Conservation (phyloP, 1,140 invertebrate genomes). For the Oryzaephilus surinamensis region DNA sequence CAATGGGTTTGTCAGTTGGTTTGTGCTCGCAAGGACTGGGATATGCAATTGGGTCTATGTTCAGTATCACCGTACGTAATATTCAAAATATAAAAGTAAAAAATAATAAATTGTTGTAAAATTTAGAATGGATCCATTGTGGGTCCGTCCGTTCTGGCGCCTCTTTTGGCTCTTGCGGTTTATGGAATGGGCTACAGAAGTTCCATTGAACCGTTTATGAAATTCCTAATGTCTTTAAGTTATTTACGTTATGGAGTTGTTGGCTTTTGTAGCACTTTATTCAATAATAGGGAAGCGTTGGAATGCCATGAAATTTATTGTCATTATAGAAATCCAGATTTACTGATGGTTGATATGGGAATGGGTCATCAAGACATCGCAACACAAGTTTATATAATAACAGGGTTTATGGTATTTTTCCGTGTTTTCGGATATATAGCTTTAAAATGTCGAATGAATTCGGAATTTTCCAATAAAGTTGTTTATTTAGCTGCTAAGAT, state of each 20-base stretch:
- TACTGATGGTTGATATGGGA: constrained; percentile 24
- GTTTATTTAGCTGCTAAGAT: constrained; percentile 21
- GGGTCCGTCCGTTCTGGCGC: constrained; percentile 31
- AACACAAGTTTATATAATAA: constrained; percentile 12
- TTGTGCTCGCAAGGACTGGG: constrained; percentile 38
- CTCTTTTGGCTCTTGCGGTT: constrained; percentile 34
- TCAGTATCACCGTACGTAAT: constrained; percentile 33
- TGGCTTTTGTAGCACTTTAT: constrained; percentile 41
- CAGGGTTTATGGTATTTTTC: constrained; percentile 19
- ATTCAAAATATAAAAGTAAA: not conserved
- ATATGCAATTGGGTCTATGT: constrained; percentile 36
- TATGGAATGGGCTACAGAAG: constrained; percentile 38
- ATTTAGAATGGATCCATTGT: constrained; percentile 37
- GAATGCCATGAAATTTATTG: constrained; percentile 47
- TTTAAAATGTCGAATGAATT: constrained; percentile 21
- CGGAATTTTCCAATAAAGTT: constrained; percentile 21
- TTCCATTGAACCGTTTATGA: constrained; percentile 40
- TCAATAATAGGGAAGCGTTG: constrained; percentile 36
- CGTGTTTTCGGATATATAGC: constrained; percentile 18
- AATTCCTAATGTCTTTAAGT: constrained; percentile 44
- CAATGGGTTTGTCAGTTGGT: constrained; percentile 25
- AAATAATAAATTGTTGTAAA: not conserved
- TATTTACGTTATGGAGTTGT: constrained; percentile 48
- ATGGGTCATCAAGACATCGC: constrained; percentile 13
- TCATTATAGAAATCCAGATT: constrained; percentile 35